phyloP scores from a whole-genome alignment of 1,140 invertebrate genomes.

The Daktulosphaira vitifoliae region DNA sequence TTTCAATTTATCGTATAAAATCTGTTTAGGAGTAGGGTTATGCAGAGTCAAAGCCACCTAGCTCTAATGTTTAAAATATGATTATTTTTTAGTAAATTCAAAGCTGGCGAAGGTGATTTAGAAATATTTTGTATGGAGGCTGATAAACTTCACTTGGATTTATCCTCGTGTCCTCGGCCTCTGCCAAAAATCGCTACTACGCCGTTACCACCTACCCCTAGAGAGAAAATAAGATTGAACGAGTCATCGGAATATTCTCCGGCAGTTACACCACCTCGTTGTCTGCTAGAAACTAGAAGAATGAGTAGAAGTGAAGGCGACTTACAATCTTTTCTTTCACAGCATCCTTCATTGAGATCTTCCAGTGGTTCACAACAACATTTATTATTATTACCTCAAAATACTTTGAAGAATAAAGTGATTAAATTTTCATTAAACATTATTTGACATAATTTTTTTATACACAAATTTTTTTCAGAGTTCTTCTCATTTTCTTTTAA shows the following conservation, averaged over 20 bases:
- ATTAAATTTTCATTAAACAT: neutral
- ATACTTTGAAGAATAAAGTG: neutral
- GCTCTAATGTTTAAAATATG: too few relatives aligned
- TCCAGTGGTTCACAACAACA: slow-evolving; percentile 12
- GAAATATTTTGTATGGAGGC: slow-evolving; percentile 48
- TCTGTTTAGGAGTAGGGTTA: too few relatives aligned
- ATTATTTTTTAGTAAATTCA: slow-evolving; percentile 45
- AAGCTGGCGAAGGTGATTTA: slow-evolving; percentile 47
- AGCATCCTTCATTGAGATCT: slow-evolving; percentile 16
- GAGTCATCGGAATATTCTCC: slow-evolving; percentile 3
- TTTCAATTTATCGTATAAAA: too few relatives aligned
- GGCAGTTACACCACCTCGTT: slow-evolving; percentile 35
- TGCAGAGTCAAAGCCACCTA: too few relatives aligned
- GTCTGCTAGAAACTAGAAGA: slow-evolving; percentile 40
- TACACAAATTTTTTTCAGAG: slow-evolving; percentile 36
- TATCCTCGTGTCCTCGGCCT: slow-evolving; percentile 26
- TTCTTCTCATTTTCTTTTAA: slow-evolving; percentile 41
- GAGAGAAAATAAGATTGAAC: neutral
- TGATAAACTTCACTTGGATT: slow-evolving; percentile 26
- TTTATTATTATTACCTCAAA: neutral
- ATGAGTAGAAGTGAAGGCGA: slow-evolving; percentile 49
- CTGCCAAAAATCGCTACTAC: slow-evolving; percentile 32
- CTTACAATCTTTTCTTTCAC: slow-evolving; percentile 39
- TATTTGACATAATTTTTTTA: neutral
- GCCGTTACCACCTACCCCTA: slow-evolving; percentile 33